A percentile compares a stretch with the other conserved stretches of the same genome.
Evolutionary conservation across 2,113 vertebrate species (phyloP).

Genomic region (Nothoprocta pentlandii): DNA sequence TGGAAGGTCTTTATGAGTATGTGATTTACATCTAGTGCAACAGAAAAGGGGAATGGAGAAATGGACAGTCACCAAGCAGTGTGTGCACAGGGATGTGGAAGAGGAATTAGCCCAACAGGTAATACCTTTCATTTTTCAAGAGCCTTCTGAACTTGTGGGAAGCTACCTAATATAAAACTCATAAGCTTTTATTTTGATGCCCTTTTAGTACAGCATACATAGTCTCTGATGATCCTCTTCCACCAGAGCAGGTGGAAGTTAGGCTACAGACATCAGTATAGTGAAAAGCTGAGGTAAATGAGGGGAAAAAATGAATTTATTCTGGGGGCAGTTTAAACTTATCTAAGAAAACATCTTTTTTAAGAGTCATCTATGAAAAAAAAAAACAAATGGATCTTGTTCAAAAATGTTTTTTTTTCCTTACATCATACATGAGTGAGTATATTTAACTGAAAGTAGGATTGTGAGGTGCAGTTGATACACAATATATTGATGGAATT

Average conservation of each 20-base stretch:
- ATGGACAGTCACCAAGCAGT: neutral
- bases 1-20: neutral
- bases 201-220: neutral
- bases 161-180: neutral
- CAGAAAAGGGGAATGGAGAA: neutral
- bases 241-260: neutral
- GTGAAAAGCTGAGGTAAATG: neutral
- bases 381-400: neutral
- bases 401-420: neutral
- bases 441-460: neutral
- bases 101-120: neutral
- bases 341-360: neutral
- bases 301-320: neutral
- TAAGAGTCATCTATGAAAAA: neutral
- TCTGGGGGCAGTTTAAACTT: neutral
- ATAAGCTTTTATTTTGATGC: neutral
- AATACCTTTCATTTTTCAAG: neutral
- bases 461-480: neutral
- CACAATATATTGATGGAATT: neutral
- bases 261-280: neutral
- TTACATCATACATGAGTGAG: neutral
- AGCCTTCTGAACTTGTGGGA: neutral
- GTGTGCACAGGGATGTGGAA: neutral
- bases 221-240: neutral
- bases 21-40: neutral